phyloP scores from a whole-genome alignment of 2,113 vertebrate species.

The Telmatochromis sp. region DNA sequence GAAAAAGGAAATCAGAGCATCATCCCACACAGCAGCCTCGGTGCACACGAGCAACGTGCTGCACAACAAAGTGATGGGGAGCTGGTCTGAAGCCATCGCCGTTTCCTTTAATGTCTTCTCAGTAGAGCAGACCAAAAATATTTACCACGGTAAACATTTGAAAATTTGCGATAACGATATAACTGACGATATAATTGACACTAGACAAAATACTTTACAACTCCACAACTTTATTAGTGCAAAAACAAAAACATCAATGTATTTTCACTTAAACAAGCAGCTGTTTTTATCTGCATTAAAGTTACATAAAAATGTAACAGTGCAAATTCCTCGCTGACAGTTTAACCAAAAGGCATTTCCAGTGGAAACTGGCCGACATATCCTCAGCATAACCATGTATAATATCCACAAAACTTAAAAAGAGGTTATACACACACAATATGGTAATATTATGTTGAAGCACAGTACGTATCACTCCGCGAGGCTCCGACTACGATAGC shows the following conservation, averaged over 20 bases:
- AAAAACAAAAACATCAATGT: not conserved
- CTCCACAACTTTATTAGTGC: accelerated
- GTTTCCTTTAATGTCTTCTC: not conserved
- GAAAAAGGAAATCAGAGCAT: not conserved
- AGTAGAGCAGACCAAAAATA: not conserved
- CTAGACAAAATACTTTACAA: accelerated
- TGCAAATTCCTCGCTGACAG: accelerated
- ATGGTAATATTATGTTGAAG: accelerated
- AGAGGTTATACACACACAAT: accelerated
- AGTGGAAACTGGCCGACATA: accelerated
- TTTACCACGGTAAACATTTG: accelerated
- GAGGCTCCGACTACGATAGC: too few species aligned
- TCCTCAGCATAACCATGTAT: not conserved
- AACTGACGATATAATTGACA: not conserved
- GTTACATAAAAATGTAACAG: accelerated
- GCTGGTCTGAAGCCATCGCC: not conserved
- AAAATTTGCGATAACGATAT: accelerated
- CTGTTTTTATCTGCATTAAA: accelerated
- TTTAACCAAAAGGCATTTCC: accelerated
- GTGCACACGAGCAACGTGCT: not conserved
- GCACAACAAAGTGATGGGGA: not conserved
- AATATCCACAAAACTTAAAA: accelerated
- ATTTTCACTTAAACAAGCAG: not conserved
- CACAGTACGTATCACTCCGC: too few species aligned
- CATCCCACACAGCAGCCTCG: not conserved